Evolutionary conservation across 2,113 vertebrate species (phyloP), one percentile per base, ranked within the genome.

Genomic region (Telmatochromis brachygnathus): DNA sequence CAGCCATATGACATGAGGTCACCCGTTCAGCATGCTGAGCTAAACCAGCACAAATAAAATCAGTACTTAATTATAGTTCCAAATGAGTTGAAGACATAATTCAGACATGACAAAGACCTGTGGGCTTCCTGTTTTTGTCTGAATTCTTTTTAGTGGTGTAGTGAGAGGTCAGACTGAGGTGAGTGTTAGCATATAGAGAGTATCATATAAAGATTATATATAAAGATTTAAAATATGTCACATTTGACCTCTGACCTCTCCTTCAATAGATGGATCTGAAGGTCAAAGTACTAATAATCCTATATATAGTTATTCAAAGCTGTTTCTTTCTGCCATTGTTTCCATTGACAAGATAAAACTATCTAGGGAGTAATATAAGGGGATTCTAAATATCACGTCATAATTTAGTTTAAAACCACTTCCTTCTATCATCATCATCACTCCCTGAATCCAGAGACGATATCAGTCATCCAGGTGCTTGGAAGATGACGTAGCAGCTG

Each of bases 241-340:
- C 17, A 65, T 65, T 65, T 62, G 58, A 62, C 30, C 2, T 65
- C 60, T 65, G 60, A 65, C 30, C 60, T 35, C 60, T 65, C 17
- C 17, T 1, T 65, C 30, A 65, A 65, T 12, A 35, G 60, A 35
- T 35, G 4, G 17, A 35, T 1, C 30, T 65, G 30, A 65, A 65
- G 30, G 60, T 7, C 30, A 65, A 65, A 65, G 60, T 0, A 35
- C 0, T 62, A 62, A 62, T 35, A 62, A n/a, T 62, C 0, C 30
- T 62, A 0, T 37, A 33, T 58, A 60, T 1, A 35, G 3, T 19
- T 65, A 35, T 65, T 65, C 2, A 65, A n/a, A 65, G 60, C 60
- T 5, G 17, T 65, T 65, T 65, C 30, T 65, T 65, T 35, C 60
- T 35, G 30, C 60, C 60, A 65, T 12, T n/a, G 60, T 65, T 65